Evolutionary conservation across 53 echinoderm and acorn worm species (phyloP).

Genomic region (Stichopus horrens): DNA sequence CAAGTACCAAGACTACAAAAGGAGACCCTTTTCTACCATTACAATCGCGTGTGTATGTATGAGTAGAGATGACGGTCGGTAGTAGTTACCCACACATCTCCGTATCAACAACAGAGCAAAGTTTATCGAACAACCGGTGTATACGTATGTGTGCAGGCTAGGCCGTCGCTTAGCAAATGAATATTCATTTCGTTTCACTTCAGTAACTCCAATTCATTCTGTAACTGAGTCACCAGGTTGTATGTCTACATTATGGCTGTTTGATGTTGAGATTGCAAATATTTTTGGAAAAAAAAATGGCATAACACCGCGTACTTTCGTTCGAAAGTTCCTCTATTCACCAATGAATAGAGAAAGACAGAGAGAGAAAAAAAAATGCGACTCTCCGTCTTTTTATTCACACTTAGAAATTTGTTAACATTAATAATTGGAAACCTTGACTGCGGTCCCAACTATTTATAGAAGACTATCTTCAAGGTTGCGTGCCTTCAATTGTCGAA

Average conservation of each 20-base stretch:
- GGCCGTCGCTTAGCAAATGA: neutral
- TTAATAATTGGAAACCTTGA: too few relatives aligned
- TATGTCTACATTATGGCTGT: neutral
- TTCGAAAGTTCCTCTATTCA: too few relatives aligned
- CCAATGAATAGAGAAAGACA: too few relatives aligned
- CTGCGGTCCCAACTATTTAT: too few relatives aligned
- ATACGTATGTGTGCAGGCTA: neutral
- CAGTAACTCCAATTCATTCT: neutral
- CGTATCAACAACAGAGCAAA: neutral
- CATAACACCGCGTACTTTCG: too few relatives aligned
- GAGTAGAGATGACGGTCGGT: neutral
- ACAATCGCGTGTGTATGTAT: neutral
- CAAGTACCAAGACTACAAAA: neutral
- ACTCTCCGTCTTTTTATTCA: too few relatives aligned
- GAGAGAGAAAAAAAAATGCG: too few relatives aligned
- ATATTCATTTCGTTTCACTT: neutral
- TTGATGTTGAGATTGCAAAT: neutral
- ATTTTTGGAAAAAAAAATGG: too few relatives aligned
- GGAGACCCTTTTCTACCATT: neutral
- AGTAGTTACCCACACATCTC: neutral
- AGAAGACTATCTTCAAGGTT: too few relatives aligned
- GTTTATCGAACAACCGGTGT: neutral
- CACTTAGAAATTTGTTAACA: too few relatives aligned
- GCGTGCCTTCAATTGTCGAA: too few relatives aligned
- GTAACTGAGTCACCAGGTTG: neutral